Base-by-base conservation (phyloP, 2,113 vertebrate species). In the Thunnus thynnus region DNA sequence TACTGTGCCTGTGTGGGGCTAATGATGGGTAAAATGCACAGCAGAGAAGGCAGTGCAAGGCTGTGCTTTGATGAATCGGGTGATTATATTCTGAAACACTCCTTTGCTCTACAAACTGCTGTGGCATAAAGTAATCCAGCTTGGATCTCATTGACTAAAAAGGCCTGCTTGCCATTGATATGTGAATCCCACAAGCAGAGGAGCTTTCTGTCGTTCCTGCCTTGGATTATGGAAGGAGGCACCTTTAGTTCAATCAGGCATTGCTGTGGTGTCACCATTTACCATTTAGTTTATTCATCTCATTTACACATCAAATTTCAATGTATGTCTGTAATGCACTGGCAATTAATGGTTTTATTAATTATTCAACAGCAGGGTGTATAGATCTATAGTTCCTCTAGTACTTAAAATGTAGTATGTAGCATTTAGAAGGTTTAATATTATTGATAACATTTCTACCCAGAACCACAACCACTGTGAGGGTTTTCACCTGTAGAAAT, bases 61-160 rank as follows among this genome's bases (percentile, higher is more conserved):
- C 85, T 67, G 83, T 75, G 75, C 80, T 93, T 91, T 85, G 82
- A 94, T 91, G 80, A 89, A 89, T 80, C 30, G 70, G 86, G 89
- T 88, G 87, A 93, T 93, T 89, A 91, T 78, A 83, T 90, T 81
- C 84, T 73, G 82, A 85, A 88, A 88, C 86, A 90, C 72, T 90
- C 84, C 80, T 92, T 92, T 92, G 83, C 85, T 94, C 85, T 85
- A 89, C 88, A 93, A 89, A 91, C 85, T 75, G 81, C 74, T 73
- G 65, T 78, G 77, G 78, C 72, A 86, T 78, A 86, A 72, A 80
- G 75, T 91, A 92, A 92, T 94, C 88, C 92, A 87, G 72, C 86
- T 92, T 82, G 82, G 82, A 91, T 93, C 86, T 78, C 52, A 47
- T 60, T 79, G 87, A 91, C 76, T 90, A 84, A 89, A 92, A 89